Evolutionary conservation across 2,797 vertebrate species (phyloP), one percentile per base, ranked within the genome.

Genomic region (Setipinna tenuifilis): DNA sequence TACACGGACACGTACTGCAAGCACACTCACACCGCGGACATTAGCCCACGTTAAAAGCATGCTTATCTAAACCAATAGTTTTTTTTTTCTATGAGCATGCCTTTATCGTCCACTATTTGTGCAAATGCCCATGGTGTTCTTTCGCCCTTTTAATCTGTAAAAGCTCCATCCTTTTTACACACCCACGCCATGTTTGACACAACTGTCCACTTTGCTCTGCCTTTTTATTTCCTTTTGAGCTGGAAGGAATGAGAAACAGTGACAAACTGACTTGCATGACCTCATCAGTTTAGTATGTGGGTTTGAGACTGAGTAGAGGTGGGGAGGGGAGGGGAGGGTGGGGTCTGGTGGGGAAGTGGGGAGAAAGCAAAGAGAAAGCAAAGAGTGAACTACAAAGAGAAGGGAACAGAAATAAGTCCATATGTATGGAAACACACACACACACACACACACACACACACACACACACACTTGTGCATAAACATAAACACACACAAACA

Each of bases 391-490:
- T 16, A 71, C 25, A 71, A 71, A 71, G 65, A 31, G 12, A 71
- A 10, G 2, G 68, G 68, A 19, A 41, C 46, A 75, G 0, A 75
- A 41, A 75, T 19, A 16, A 19, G 0, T 48, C 46, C 31, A 41
- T 31, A 41, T 41, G 62, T 31, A 68, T 28, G 25, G 5, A 23
- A 68, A 31, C 62, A 28, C 9, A 28, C 62, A 7, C 59, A 58
- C 84, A 58, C 46, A 35, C 80, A 48, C 75, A 80, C 54, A 83
- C 82, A 11, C 82, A 81, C 81, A 81, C 28, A 85, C 82, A 83
- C 57, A 78, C 59, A 61, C 57, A 2, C 25, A 71, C 90, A 82
- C 78, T 57, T 19, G 83, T 46, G 46, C 28, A 83, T 86, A 82
- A 88, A 83, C 85, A 87, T 84, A 85, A 41, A 41, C 41, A n/a